Percentiles rank a stretch among this genome's conserved stretches.
phyloP scores from a whole-genome alignment of 2,888 invertebrate species.

The Luperina nickerlii region DNA sequence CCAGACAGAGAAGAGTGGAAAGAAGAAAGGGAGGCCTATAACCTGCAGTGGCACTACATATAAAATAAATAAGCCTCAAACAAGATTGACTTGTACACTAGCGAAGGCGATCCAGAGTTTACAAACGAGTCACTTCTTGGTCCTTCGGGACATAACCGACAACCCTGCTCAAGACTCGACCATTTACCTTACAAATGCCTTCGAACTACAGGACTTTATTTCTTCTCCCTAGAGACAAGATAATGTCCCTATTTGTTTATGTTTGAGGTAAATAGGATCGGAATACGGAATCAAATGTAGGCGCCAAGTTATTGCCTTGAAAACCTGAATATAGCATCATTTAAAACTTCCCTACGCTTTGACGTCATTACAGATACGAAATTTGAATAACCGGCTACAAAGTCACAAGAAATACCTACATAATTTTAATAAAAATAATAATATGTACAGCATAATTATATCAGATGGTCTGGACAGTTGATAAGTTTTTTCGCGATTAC shows the following conservation, averaged over 20 bases:
- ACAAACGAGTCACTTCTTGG: conserved; percentile 20
- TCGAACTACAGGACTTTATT: conserved; percentile 51
- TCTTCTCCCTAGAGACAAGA: conserved; percentile 48
- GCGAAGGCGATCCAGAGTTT: conserved; percentile 3
- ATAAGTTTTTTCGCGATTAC: not conserved
- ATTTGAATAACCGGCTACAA: conserved; percentile 55
- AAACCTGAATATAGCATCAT: conserved; percentile 39
- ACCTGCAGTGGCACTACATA: not conserved
- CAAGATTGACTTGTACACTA: conserved; percentile 7
- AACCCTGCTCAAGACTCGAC: conserved; percentile 49
- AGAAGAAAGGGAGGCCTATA: not conserved
- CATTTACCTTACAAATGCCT: conserved; percentile 45
- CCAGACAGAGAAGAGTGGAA: not conserved
- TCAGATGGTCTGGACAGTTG: not conserved
- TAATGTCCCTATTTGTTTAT: conserved; percentile 53
- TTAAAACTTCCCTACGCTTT: conserved; percentile 37
- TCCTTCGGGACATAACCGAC: conserved; percentile 37
- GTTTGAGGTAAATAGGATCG: conserved; percentile 41
- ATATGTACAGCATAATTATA: not conserved
- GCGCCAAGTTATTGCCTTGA: conserved; percentile 36
- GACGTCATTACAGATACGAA: conserved; percentile 49
- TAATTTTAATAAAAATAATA: conserved; percentile 12
- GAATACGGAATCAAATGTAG: conserved; percentile 20
- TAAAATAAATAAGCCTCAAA: not conserved
- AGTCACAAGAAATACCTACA: conserved; percentile 19